phyloP scores from a whole-genome alignment of 2,888 invertebrate species.

The Eupithecia exiguata region DNA sequence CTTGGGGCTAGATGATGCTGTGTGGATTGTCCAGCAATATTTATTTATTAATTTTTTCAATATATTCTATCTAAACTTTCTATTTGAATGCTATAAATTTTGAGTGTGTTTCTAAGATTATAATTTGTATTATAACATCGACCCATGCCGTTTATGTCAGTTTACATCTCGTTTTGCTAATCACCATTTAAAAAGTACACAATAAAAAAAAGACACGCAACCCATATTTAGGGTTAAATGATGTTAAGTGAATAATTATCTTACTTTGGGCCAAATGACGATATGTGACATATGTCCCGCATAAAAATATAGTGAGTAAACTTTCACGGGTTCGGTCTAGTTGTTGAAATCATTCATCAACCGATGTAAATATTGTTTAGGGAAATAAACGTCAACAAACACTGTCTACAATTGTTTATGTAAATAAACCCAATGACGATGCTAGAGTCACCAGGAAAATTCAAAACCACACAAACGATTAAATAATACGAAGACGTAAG shows the following conservation, averaged over 20 bases:
- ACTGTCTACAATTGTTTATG: not conserved
- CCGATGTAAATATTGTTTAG: not conserved
- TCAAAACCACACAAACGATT: not conserved
- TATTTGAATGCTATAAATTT: too few species aligned
- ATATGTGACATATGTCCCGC: not conserved
- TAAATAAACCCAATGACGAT: conserved; percentile 3
- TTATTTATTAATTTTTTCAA: too few species aligned
- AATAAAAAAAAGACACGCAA: not conserved
- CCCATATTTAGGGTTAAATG: not conserved
- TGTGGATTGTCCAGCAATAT: too few species aligned
- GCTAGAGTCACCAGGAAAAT: not conserved
- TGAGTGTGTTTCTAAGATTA: too few species aligned
- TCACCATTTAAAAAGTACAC: too few species aligned
- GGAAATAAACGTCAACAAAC: not conserved
- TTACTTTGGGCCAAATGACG: not conserved
- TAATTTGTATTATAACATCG: too few species aligned
- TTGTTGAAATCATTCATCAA: too few species aligned
- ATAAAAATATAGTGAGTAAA: not conserved
- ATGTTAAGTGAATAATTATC: not conserved
- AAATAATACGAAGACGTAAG: not conserved
- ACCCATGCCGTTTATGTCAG: too few species aligned
- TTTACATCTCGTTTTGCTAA: too few species aligned
- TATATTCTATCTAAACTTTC: too few species aligned
- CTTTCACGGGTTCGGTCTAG: too few species aligned
- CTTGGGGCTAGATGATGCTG: too few species aligned